Conservation (phyloP, 1,140 invertebrate species). For the Bacillus rossius region DNA sequence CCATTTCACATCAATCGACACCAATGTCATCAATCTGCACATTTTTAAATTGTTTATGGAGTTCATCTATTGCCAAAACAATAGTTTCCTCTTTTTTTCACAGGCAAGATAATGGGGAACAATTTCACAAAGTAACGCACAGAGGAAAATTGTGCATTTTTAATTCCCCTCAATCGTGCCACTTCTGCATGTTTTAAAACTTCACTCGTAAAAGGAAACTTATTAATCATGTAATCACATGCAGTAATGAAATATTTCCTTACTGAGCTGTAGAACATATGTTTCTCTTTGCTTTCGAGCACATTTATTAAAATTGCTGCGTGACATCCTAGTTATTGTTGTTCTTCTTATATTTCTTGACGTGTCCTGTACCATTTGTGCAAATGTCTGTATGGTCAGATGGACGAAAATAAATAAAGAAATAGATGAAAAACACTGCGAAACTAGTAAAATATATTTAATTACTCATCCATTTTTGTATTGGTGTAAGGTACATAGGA, state of each 20-base stretch:
- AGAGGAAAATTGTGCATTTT: not conserved
- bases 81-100: not conserved
- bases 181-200: constrained; percentile 2
- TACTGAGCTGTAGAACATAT: not conserved
- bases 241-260: not conserved
- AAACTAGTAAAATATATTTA: too few species aligned
- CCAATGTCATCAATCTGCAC: not conserved
- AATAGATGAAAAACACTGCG: too few species aligned
- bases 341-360: too few species aligned
- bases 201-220: constrained; percentile 1
- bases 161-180: not conserved
- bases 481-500: too few species aligned
- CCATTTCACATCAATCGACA: not conserved
- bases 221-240: not conserved
- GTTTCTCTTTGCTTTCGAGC: not conserved
- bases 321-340: too few species aligned
- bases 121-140: not conserved
- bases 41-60: not conserved
- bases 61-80: not conserved
- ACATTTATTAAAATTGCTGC: too few species aligned
- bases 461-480: too few species aligned
- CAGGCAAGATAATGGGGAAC: constrained; percentile 1
- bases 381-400: too few species aligned
- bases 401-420: too few species aligned
- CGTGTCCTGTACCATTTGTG: too few species aligned